Evolutionary conservation across 2,888 invertebrate species (phyloP).

Genomic region (Eupithecia vulgata): DNA sequence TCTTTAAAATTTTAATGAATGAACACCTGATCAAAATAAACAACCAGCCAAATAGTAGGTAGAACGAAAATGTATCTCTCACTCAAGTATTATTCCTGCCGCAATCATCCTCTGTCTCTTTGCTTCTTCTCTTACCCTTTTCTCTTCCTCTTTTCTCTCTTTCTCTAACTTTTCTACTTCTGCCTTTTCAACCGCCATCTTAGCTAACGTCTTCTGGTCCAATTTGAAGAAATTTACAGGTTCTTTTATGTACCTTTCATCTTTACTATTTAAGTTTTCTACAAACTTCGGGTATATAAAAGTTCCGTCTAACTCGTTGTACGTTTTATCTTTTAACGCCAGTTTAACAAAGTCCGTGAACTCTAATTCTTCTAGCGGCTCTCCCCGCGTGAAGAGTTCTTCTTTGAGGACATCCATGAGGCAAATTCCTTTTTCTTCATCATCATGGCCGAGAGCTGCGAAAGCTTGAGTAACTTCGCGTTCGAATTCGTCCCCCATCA

Average conservation of each 20-base stretch:
- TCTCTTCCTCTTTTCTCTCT: conserved; percentile 68
- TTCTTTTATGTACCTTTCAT: conserved; percentile 65
- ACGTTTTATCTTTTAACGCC: conserved; percentile 69
- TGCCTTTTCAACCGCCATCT: conserved; percentile 72
- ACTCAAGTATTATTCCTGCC: conserved; percentile 59
- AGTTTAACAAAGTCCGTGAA: conserved; percentile 69
- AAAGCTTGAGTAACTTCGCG: conserved; percentile 66
- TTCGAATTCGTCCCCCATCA: conserved; percentile 72
- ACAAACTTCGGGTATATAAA: conserved; percentile 71
- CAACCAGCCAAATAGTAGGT: not conserved
- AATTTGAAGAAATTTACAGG: conserved; percentile 77
- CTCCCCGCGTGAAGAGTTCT: conserved; percentile 73
- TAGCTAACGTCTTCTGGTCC: conserved; percentile 76
- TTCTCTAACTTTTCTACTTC: conserved; percentile 66
- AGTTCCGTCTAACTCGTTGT: conserved; percentile 59
- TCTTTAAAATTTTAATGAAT: not conserved
- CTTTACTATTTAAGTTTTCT: conserved; percentile 74
- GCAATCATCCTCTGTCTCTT: conserved; percentile 70
- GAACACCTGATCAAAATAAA: not conserved
- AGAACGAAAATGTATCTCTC: not conserved
- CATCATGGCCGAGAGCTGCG: conserved; percentile 69
- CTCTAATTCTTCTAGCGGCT: conserved; percentile 71
- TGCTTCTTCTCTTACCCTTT: conserved; percentile 66
- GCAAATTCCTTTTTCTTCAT: conserved; percentile 64
- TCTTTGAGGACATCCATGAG: conserved; percentile 64